Base-by-base conservation (phyloP, 2,888 invertebrate genomes). In the Andricus curvator region DNA sequence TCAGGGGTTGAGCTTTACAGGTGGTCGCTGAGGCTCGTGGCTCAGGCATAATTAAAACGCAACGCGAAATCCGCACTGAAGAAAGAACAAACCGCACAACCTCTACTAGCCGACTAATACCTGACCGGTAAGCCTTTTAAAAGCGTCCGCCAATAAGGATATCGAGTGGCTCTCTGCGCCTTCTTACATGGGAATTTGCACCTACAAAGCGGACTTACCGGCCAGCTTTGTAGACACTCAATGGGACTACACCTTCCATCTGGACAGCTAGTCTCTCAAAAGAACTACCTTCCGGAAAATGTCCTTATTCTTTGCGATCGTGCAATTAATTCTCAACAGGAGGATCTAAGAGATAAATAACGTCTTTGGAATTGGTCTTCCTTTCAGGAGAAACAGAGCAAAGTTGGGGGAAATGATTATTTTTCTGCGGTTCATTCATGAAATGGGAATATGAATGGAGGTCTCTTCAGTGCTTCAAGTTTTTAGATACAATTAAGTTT, bases 171-270 rank as follows among this genome's bases (percentile, higher is more conserved):
- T 77, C 62, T 77, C 81, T 76, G 79, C 56, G 86, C 82, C 86
- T 87, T 85, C 88, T 88, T 88, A 87, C 88, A 85, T 86, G 84
- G 86, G 88, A 88, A 87, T 88, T 87, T 88, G 86, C 86, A 84
- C 88, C 84, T 85, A 84, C 83, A 88, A 87, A 85, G 82, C 67
- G 5, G 83, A 79, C 51, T 70, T 81, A 81, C 68, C 68, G 17
- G 29, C 48, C 33, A 1, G 22, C 25, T 33, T 66, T 67, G 51
- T 78, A 41, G 17, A 37, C 60, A 20, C 25, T 77, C 77, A 77
- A 77, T 77, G 29, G 64, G 62, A 68, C n/a, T 68, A 68, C 64
- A 77, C 64, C 64, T 77, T 60, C 65, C 65, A 64, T 62, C 77
- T 62, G 64, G 65, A 62, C 48, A 79, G 64, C 81, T 56, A 56